phyloP scores from a whole-genome alignment of 2,888 invertebrate genomes.

The Pseudoips prasinana region DNA sequence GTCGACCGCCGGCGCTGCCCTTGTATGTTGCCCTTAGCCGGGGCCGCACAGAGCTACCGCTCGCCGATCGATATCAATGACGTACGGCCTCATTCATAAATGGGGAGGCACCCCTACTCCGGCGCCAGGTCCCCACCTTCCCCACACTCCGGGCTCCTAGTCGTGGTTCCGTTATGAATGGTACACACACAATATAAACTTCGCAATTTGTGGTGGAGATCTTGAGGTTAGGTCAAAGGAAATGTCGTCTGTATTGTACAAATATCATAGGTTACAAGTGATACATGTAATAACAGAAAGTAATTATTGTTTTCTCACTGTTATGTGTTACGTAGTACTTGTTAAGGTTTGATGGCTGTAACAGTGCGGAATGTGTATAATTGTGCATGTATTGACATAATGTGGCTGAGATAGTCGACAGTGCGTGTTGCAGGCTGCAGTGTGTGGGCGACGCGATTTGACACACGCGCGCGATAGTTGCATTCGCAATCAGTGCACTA shows the following conservation, averaged over 20 bases:
- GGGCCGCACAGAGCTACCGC: conserved; percentile 40
- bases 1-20: conserved; percentile 56
- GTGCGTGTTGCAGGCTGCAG: conserved; percentile 23
- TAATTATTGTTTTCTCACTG: conserved; percentile 18
- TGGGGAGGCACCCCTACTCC: conserved; percentile 52
- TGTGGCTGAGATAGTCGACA: conserved; percentile 24
- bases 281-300: conserved; percentile 18
- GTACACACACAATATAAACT: conserved; percentile 49
- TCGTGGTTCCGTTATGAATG: conserved; percentile 67
- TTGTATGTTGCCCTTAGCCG: conserved; percentile 68
- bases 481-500: conserved; percentile 59
- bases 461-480: conserved; percentile 68
- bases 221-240: conserved; percentile 19
- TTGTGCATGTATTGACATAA: conserved; percentile 13
- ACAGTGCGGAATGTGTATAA: conserved; percentile 7
- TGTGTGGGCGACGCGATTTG: conserved; percentile 68
- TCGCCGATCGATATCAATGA: conserved; percentile 69
- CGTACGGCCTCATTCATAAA: conserved; percentile 80
- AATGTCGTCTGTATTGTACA: conserved; percentile 17
- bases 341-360: too few species aligned
- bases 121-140: conserved; percentile 26
- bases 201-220: conserved; percentile 32
- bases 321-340: too few species aligned
- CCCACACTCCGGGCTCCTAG: conserved; percentile 46
- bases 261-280: conserved; percentile 13